A percentile compares a stretch with the other conserved stretches of the same genome.
Evolutionary conservation across 2,888 invertebrate genomes (phyloP).

Genomic region (Leptopterna dolabrata): DNA sequence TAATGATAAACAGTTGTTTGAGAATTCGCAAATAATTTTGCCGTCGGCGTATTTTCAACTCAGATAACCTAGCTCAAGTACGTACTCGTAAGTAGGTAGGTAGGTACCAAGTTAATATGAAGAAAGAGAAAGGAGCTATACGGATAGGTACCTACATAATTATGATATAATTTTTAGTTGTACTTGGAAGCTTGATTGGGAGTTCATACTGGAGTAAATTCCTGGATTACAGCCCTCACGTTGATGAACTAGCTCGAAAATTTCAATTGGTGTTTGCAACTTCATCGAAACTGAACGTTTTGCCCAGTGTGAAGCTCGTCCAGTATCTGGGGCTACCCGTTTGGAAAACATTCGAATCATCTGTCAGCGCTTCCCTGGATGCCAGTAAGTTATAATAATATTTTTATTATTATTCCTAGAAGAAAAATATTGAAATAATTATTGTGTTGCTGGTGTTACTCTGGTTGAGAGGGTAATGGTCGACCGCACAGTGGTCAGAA

Average conservation of each 20-base stretch:
- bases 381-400: constrained; percentile 69
- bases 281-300: constrained; percentile 76
- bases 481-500: not conserved
- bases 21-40: too few species aligned
- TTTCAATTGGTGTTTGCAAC: constrained; percentile 81
- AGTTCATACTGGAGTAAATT: constrained; percentile 63
- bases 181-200: constrained; percentile 71
- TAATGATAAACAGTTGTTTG: too few species aligned
- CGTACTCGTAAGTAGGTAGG: too few species aligned
- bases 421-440: not conserved
- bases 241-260: constrained; percentile 72
- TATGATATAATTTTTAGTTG: constrained; percentile 68
- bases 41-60: too few species aligned
- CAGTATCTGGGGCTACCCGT: constrained; percentile 73
- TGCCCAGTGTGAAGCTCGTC: constrained; percentile 76
- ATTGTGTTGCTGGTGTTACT: not conserved
- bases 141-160: too few species aligned
- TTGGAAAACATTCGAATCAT: constrained; percentile 80
- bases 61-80: too few species aligned
- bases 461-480: not conserved
- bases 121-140: too few species aligned
- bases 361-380: constrained; percentile 74
- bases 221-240: constrained; percentile 67
- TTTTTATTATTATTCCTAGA: not conserved
- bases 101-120: too few species aligned